Evolutionary conservation across 2,113 vertebrate genomes (phyloP).

Genomic region (Morone saxatilis): DNA sequence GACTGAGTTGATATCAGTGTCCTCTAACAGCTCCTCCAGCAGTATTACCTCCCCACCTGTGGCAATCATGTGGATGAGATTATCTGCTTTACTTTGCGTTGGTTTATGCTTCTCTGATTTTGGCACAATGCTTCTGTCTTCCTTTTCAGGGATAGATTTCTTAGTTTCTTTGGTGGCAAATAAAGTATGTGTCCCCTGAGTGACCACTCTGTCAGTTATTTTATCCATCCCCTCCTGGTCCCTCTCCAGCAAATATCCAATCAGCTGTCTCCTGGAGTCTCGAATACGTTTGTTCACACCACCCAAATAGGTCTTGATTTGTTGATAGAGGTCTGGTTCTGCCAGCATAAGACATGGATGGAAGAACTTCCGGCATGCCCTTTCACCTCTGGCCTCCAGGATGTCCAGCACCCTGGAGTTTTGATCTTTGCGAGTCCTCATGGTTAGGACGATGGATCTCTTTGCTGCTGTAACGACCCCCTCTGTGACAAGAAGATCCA

Average conservation of each 20-base stretch:
- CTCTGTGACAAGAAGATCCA: conserved; percentile 83
- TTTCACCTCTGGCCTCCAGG: conserved; percentile 85
- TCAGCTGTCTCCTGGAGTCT: conserved; percentile 85
- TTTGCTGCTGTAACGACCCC: conserved; percentile 80
- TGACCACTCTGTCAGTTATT: not conserved
- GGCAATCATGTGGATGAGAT: conserved; percentile 65
- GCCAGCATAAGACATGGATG: conserved; percentile 87
- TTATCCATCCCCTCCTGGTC: conserved; percentile 73
- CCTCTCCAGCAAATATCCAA: conserved; percentile 87
- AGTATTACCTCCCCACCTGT: conserved; percentile 72
- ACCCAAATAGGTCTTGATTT: conserved; percentile 80
- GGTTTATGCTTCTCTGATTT: conserved; percentile 40
- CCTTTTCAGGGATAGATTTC: conserved; percentile 12
- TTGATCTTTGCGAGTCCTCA: conserved; percentile 81
- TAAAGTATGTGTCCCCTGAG: conserved; percentile 4
- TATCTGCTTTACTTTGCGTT: conserved; percentile 21
- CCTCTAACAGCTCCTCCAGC: conserved; percentile 71
- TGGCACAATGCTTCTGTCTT: not conserved
- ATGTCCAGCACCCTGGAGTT: conserved; percentile 84
- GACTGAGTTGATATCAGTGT: conserved; percentile 58
- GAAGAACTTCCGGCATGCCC: conserved; percentile 87
- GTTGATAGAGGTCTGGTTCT: conserved; percentile 85
- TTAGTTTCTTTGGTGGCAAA: conserved; percentile 36
- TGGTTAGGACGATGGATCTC: conserved; percentile 80
- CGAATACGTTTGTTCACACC: conserved; percentile 78